phyloP scores from a whole-genome alignment of 2,797 vertebrate species.

The Ambastaia sidthimunki region DNA sequence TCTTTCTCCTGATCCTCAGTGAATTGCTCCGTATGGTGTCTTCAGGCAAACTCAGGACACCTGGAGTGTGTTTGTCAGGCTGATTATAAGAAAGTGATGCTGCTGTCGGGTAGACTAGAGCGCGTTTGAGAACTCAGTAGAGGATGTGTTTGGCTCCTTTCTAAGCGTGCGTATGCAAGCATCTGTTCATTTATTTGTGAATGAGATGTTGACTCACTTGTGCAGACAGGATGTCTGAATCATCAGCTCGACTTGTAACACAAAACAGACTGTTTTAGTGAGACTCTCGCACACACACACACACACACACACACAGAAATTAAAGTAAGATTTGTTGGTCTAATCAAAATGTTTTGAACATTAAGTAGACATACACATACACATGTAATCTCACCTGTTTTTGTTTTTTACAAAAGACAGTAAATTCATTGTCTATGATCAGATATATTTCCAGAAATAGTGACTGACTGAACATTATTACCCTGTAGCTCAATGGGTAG shows the following conservation, averaged over 20 bases:
- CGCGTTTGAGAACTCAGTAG: not conserved
- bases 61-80: slow-evolving; percentile 29
- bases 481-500: no score
- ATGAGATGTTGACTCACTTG: slow-evolving; percentile 53
- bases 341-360: no score
- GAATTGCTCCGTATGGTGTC: slow-evolving; percentile 6
- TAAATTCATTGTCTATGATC: no score
- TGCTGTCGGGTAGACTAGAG: not conserved
- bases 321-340: not conserved
- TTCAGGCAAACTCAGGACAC: slow-evolving; percentile 13
- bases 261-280: slow-evolving; percentile 40
- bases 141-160: slow-evolving; percentile 23
- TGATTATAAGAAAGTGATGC: slow-evolving; percentile 35
- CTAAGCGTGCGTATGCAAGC: slow-evolving; percentile 30
- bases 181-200: slow-evolving; percentile 51
- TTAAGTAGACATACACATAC: no score
- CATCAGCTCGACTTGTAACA: slow-evolving; percentile 40
- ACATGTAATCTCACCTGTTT: no score
- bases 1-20: not conserved
- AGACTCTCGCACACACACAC: not conserved
- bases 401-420: no score
- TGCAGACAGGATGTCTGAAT: slow-evolving; percentile 50
- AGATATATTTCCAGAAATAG: no score
- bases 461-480: no score
- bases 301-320: not conserved